Evolutionary conservation across 35 echinoderm and acorn worm genomes (phyloP), one percentile per base, ranked within the genome.

Genomic region (Heliocidaris erythrogramma): DNA sequence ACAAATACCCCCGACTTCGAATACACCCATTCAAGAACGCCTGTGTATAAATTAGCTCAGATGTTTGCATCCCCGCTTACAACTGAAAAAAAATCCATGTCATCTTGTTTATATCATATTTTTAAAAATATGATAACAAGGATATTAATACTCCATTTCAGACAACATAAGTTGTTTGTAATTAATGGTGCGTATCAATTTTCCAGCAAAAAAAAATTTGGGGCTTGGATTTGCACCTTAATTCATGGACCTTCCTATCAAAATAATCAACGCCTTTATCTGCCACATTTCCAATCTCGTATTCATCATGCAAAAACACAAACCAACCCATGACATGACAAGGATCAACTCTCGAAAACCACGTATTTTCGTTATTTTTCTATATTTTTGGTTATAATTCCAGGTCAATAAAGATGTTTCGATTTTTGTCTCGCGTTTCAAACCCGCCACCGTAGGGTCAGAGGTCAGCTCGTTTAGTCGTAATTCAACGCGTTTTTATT

Each of bases 321-420:
- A 78, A n/a, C 65, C 65, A 78, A 18, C 65, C 65, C 18, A 11
- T 27, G 65, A 21, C 27, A 78, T 18, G 65, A 78, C 65, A 78
- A n/a, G 65, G 65, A 78, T 78, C 65, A 78, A 27, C 65, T 78
- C 65, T n/a, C 65, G 27, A 3, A 78, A n/a, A 78, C 18, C 65
- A 78, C 21, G 65, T 78, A 78, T 78, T 78, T 56, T 78, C 7
- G 18, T n/a, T 78, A 78, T n/a, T 78, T 78, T n/a, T n/a, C 65
- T 18, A 78, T 78, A 78, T 78, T 78, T 78, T 78, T 78, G 65
- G 65, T n/a, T 78, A 78, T 78, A 78, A 78, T 78, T 78, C 65
- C 65, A 78, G 65, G 65, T 24, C 65, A 78, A 78, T 78, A 78
- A 78, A 78, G 65, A 78, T 78, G 65, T 78, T 78, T 78, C 65